These are phyloP conservation scores for Hydrozoanthus gracilis DNA, from an alignment of 92 coral and sea anemone species.

Conservation along the genomic window DNA sequence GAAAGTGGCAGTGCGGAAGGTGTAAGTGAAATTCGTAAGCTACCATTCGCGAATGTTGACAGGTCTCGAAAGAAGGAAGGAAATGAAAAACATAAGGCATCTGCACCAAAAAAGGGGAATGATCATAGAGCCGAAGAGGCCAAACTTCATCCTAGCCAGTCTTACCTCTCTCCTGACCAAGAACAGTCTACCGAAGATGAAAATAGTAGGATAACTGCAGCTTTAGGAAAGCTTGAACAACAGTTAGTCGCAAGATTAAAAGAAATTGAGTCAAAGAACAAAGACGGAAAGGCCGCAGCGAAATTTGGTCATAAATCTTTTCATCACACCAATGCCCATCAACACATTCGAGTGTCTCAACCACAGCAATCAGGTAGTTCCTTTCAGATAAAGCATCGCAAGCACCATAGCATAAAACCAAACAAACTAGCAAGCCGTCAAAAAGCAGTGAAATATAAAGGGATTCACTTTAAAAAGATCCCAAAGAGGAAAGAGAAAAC, in stretches of 20 bases:
- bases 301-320: conserved; percentile 11
- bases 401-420: not conserved
- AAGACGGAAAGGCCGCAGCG: not conserved
- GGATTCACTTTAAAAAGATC: not conserved
- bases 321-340: not conserved
- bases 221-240: conserved; percentile 38
- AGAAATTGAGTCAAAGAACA: conserved; percentile 33
- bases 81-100: not conserved
- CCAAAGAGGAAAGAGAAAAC: not conserved
- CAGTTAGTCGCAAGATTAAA: conserved; percentile 31
- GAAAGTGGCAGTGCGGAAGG: not conserved
- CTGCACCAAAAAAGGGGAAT: not conserved
- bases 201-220: conserved; percentile 26
- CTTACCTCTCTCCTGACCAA: conserved; percentile 14
- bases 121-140: not conserved
- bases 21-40: not conserved
- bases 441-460: not conserved
- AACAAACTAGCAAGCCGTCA: not conserved
- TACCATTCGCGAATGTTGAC: not conserved
- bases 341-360: not conserved
- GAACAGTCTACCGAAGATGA: conserved; percentile 13
- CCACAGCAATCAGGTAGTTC: not conserved
- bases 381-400: not conserved
- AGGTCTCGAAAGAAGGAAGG: not conserved
- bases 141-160: conserved; percentile 9